Conservation (phyloP, 2,797 vertebrate species). For the Passerculus sandwichensis region DNA sequence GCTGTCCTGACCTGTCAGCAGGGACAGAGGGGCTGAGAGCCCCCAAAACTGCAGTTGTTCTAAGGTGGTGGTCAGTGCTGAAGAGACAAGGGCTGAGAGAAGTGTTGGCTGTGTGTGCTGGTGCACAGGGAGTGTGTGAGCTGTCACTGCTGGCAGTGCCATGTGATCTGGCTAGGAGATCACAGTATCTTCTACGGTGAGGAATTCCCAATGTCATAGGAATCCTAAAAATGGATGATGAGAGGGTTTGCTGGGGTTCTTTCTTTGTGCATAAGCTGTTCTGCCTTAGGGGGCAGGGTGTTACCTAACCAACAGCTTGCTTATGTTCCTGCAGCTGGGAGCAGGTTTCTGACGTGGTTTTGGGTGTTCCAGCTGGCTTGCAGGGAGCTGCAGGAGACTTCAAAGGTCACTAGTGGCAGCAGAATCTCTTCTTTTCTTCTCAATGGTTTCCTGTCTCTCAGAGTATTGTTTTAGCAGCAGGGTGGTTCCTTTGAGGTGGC, state of each 20-base stretch:
- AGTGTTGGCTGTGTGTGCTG: rapidly evolving
- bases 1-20: not conserved
- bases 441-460: not conserved
- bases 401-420: not conserved
- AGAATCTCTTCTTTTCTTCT: not conserved
- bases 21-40: not conserved
- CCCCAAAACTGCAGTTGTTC: not conserved
- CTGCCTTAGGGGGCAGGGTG: not conserved
- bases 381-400: not conserved
- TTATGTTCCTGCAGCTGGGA: not conserved
- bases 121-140: not conserved
- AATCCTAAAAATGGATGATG: not conserved
- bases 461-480: not conserved
- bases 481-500: not conserved
- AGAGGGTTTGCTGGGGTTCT: not conserved
- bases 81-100: not conserved
- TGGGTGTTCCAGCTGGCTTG: not conserved
- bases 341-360: not conserved
- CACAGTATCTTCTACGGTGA: not conserved
- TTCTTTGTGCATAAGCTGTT: not conserved
- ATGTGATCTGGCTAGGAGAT: not conserved
- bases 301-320: not conserved
- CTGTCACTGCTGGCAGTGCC: not conserved
- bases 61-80: not conserved
- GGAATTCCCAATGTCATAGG: not conserved